Percentiles rank a stretch among this genome's conserved stretches.
phyloP scores from a whole-genome alignment of 2,113 vertebrate species.

The Haliaeetus leucogaster region DNA sequence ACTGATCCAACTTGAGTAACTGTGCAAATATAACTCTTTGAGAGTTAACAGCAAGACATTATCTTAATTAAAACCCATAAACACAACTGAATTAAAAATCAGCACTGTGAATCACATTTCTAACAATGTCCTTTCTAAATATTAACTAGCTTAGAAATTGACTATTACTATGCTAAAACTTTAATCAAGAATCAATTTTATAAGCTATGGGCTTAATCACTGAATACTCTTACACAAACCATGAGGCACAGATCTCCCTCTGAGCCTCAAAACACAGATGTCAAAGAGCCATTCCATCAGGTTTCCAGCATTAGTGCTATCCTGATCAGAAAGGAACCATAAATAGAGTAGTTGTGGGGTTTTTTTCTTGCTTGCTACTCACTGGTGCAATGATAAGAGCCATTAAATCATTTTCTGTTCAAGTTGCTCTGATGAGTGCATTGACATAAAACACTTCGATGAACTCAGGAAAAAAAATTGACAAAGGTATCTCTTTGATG shows the following conservation, averaged over 20 bases:
- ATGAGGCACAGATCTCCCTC: not conserved
- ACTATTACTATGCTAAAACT: not conserved
- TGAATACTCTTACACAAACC: not conserved
- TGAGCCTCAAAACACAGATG: not conserved
- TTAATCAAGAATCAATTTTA: slow-evolving; percentile 13
- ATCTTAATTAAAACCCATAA: not conserved
- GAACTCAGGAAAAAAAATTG: not conserved
- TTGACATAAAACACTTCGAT: not conserved
- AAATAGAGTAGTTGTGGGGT: not conserved
- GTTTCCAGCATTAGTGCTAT: not conserved
- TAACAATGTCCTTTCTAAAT: not conserved
- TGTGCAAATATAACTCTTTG: not conserved
- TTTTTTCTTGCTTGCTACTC: not conserved
- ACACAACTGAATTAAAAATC: slow-evolving; percentile 12
- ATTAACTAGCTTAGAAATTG: not conserved
- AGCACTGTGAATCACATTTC: not conserved
- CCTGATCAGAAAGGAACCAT: not conserved
- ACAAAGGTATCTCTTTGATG: not conserved
- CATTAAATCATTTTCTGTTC: slow-evolving; percentile 31
- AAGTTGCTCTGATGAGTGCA: not conserved
- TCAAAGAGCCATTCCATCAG: not conserved
- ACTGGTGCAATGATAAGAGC: not conserved
- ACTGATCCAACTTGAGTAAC: not conserved
- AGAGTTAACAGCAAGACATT: not conserved
- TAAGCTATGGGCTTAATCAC: not conserved